Base-by-base conservation (phyloP, 2,888 invertebrate species). In the Hyposoter dolosus region DNA sequence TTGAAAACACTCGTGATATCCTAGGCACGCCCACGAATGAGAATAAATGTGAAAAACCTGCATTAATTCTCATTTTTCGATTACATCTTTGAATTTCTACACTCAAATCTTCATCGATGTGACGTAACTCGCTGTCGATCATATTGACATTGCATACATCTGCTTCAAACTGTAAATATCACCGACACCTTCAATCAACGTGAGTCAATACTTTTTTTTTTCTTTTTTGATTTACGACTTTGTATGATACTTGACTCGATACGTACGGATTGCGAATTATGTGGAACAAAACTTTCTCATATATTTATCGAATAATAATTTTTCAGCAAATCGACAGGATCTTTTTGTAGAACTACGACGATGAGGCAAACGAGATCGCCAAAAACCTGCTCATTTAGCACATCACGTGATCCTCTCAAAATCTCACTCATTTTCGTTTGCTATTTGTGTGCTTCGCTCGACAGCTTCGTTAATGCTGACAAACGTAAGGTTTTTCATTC, bases 401-500 rank as follows among this genome's bases (percentile, higher is more conserved):
- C 76, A 28, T 40, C 47, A 47, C n/a, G 10, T 43, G 17, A 77
- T 68, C 32, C 50, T 23, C 9, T 68, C 0, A 60, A 50, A 6
- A 60, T 86, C 15, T 23, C 71, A 19, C 9, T 83, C 7, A 17
- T 78, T 32, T 12, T 40, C 53, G 40, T 56, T n/a, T 86, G 72
- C 47, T 78, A 76, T 65, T 23, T 77, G 9, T 78, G 47, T 45
- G 86, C 69, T 12, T 50, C 28, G n/a, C 19, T 68, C 19, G 69
- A 74, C 32, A 75, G 35, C 6, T 84, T 76, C 45, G 83, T 35
- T n/a, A 60, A 81, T 63, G 78, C 81, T 19, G 81, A 80, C 15
- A 87, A 87, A 85, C 74, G 87, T 87, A 72, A 87, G 84, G 81
- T 69, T 43, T 63, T 66, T 82, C 40, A 69, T 28, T 28, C 23